Base-by-base conservation (phyloP, 2,888 invertebrate genomes). In the Eupithecia pulchellata region DNA sequence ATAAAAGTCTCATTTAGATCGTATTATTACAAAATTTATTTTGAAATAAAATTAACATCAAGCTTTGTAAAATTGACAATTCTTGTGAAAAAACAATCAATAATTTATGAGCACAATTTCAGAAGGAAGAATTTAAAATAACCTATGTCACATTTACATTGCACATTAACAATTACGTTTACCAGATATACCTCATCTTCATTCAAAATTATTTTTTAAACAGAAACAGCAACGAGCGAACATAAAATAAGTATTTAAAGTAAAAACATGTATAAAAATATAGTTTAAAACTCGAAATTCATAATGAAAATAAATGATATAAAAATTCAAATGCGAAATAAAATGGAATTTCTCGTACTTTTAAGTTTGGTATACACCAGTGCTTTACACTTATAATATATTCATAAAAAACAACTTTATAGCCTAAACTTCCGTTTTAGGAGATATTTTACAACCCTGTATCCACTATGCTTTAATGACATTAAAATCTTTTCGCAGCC, bases 361-460 rank as follows among this genome's bases (percentile, higher is more conserved):
- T 76, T 89, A 85, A 86, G 89, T 91, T 89, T 88, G 73, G 86
- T 88, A 84, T 86, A 88, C 86, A 91, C 88, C 87, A 88, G 83
- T 86, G 88, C 85, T 85, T 87, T 88, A 85, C 86, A 89, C 91
- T 89, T 91, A 92, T 86, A 88, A 90, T 91, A 92, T 89, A 91
- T 89, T 90, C 82, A 90, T 92, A 91, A 89, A 52, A 93, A 91
- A 93, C 91, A 92, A 92, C 89, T 88, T 89, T 89, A 74, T 85
- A 89, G 86, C 89, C 91, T 93, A 92, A 83, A 88, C 85, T 86
- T 87, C 86, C 81, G 78, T 87, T 88, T 93, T 91, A 91, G 90
- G 90, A 93, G 91, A 94, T 93, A 94, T 93, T 92, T 91, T 92
- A 93, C 93, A 94, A 94, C 94, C 94, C 94, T 94, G 94, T 94